Percentiles rank a stretch among this genome's conserved stretches.
Evolutionary conservation across 1,140 invertebrate genomes (phyloP).

Genomic region (Drosophila cardini): DNA sequence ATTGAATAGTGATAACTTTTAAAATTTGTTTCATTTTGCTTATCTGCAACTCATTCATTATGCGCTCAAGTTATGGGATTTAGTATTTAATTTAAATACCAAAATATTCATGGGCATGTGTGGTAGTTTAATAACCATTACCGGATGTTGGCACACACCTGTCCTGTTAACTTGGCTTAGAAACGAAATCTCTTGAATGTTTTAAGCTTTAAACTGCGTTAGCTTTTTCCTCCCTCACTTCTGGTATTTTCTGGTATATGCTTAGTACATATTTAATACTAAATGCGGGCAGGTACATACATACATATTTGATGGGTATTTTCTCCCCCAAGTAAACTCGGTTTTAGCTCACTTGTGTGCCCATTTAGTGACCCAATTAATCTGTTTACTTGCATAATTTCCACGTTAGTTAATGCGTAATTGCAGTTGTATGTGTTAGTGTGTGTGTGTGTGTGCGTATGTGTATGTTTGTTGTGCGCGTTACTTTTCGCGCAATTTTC

Average conservation of each 20-base stretch:
- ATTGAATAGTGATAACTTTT: not conserved
- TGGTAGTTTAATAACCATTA: constrained; percentile 7
- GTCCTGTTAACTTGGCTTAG: not conserved
- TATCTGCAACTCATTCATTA: constrained; percentile 8
- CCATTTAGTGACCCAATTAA: constrained; percentile 72
- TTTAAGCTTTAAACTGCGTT: constrained; percentile 4
- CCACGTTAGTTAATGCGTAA: constrained; percentile 72
- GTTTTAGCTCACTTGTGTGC: constrained; percentile 10
- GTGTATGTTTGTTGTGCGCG: constrained; percentile 49
- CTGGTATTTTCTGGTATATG: constrained; percentile 8
- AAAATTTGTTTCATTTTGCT: not conserved
- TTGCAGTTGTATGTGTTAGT: constrained; percentile 52
- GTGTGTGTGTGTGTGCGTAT: constrained; percentile 19
- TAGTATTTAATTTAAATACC: constrained; percentile 15
- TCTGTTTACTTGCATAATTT: constrained; percentile 82
- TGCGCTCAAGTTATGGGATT: not conserved
- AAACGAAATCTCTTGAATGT: not conserved
- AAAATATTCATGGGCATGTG: not conserved
- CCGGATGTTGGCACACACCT: constrained; percentile 17
- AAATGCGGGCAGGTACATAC: constrained; percentile 13
- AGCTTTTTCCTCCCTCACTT: not conserved
- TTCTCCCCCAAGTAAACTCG: constrained; percentile 1
- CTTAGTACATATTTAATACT: constrained; percentile 26
- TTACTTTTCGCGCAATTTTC: constrained; percentile 75
- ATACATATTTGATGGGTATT: constrained; percentile 32